Conservation (phyloP, 2,888 invertebrate species). For the Idaea aversata region DNA sequence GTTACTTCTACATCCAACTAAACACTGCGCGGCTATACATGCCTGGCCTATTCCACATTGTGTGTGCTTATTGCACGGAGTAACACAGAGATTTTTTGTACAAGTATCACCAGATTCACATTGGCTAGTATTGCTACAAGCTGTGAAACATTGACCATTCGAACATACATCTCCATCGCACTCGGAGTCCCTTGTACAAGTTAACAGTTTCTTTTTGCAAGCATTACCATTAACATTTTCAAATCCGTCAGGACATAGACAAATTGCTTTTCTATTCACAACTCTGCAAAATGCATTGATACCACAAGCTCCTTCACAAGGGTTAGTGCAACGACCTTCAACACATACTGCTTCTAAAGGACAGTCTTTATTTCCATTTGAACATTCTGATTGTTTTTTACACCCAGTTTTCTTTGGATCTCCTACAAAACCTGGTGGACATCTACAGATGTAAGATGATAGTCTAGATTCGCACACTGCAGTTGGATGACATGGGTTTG, state of each 20-base stretch:
- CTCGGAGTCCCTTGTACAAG: conserved; percentile 85
- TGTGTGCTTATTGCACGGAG: conserved; percentile 89
- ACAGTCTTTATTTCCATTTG: conserved; percentile 86
- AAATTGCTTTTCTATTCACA: conserved; percentile 87
- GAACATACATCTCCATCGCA: conserved; percentile 90
- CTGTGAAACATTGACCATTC: conserved; percentile 90
- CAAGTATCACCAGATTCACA: conserved; percentile 91
- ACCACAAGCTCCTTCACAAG: conserved; percentile 91
- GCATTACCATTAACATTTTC: conserved; percentile 83
- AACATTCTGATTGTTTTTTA: conserved; percentile 87
- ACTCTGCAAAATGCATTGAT: conserved; percentile 90
- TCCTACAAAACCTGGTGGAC: conserved; percentile 87
- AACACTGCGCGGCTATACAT: conserved; percentile 89
- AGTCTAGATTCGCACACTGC: conserved; percentile 87
- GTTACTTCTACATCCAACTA: conserved; percentile 91
- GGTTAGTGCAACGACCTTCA: conserved; percentile 87
- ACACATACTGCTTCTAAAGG: conserved; percentile 87
- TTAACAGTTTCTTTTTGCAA: conserved; percentile 85
- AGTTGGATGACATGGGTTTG: conserved; percentile 89
- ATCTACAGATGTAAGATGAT: conserved; percentile 87
- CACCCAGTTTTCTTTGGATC: conserved; percentile 89
- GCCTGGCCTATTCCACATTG: conserved; percentile 91
- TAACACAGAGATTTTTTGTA: conserved; percentile 86
- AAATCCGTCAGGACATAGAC: conserved; percentile 88
- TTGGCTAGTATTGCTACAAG: conserved; percentile 88